Evolutionary conservation across 1,140 invertebrate species (phyloP).

Genomic region (Idris sp.): DNA sequence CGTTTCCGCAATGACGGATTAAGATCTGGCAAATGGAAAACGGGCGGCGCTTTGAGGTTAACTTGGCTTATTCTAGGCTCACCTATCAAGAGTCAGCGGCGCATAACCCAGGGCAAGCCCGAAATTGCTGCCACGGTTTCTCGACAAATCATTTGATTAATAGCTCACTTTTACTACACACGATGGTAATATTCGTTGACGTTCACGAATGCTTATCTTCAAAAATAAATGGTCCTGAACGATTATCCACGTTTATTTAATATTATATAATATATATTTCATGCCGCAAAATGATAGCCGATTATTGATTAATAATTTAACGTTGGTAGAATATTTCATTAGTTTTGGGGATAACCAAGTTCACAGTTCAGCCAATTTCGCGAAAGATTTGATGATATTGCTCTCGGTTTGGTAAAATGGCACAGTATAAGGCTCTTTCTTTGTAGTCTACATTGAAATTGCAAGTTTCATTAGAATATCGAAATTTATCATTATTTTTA

Average conservation of each 20-base stretch:
- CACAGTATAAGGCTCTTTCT: too few relatives aligned
- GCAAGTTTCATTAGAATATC: too few relatives aligned
- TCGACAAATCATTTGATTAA: conserved; percentile 53
- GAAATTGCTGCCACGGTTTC: conserved; percentile 26
- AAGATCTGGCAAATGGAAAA: conserved; percentile 52
- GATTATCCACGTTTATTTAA: conserved; percentile 31
- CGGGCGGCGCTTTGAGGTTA: conserved; percentile 26
- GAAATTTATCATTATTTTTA: too few relatives aligned
- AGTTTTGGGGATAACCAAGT: conserved; percentile 18
- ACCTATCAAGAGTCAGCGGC: conserved; percentile 26
- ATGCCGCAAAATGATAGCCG: conserved; percentile 13
- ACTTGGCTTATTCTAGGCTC: conserved; percentile 21
- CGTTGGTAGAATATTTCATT: conserved; percentile 31
- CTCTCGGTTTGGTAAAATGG: conserved; percentile 21
- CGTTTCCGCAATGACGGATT: conserved; percentile 48
- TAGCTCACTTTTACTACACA: conserved; percentile 22
- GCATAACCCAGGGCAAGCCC: conserved; percentile 23
- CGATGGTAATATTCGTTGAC: conserved; percentile 20
- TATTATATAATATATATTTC: conserved; percentile 4
- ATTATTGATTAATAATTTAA: conserved; percentile 46
- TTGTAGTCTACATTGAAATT: too few relatives aligned
- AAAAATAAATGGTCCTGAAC: conserved; percentile 32
- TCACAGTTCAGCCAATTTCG: conserved; percentile 20
- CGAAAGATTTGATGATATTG: conserved; percentile 17
- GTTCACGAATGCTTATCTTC: conserved; percentile 32